Evolutionary conservation across 2,888 invertebrate species (phyloP).

Genomic region (Aporophyla lueneburgensis): DNA sequence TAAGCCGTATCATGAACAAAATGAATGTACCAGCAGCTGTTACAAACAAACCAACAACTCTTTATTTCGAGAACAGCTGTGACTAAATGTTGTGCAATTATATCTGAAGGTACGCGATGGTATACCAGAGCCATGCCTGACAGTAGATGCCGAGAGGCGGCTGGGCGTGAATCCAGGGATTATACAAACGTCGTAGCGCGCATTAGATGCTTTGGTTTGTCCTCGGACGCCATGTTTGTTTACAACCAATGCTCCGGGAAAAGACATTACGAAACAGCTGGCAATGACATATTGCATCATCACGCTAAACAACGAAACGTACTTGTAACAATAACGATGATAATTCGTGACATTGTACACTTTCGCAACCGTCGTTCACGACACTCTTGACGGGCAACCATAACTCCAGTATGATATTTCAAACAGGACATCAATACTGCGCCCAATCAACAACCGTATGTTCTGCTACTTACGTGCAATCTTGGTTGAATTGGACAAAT

Average conservation of each 20-base stretch:
- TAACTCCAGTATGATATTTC: conserved; percentile 8
- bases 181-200: neutral
- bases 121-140: neutral
- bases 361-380: conserved; percentile 70
- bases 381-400: conserved; percentile 58
- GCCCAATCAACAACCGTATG: conserved; percentile 30
- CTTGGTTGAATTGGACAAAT: conserved; percentile 99
- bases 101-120: neutral
- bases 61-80: conserved; percentile 21
- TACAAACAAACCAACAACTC: conserved; percentile 7
- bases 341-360: conserved; percentile 74
- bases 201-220: conserved; percentile 17
- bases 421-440: conserved; percentile 18
- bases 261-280: conserved; percentile 81
- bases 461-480: conserved; percentile 96
- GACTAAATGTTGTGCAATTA: conserved; percentile 39
- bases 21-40: conserved; percentile 25
- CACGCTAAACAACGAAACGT: conserved; percentile 68
- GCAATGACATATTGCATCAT: conserved; percentile 89
- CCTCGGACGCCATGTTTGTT: conserved; percentile 78
- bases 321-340: conserved; percentile 67
- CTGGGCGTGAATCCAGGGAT: neutral
- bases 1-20: neutral
- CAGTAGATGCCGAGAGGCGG: neutral
- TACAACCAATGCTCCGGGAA: conserved; percentile 68